Evolutionary conservation across 2,888 invertebrate species (phyloP), one percentile per base, ranked within the genome.

Genomic region (Diloba caeruleocephala): DNA sequence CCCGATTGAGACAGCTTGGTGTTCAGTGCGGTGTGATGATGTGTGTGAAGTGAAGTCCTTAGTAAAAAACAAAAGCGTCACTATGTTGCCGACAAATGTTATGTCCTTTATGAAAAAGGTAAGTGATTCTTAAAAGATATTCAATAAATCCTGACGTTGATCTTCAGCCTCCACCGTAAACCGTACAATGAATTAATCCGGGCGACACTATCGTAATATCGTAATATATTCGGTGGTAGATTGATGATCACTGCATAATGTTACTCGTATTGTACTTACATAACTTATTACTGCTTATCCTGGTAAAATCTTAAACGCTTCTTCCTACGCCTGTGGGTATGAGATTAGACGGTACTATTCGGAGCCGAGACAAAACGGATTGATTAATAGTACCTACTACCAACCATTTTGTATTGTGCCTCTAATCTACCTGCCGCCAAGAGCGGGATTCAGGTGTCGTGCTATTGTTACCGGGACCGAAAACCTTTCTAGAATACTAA

Each of bases 31-130:
- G 60, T 72, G 83, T 82, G 80, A 83, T 80, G 76, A 82, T 84
- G 82, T 85, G 82, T 53, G 62, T 62, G 78, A 78, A 72, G 79
- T 72, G 72, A 71, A 80, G 83, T 80, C 78, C 52, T 43, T 70
- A 73, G 65, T 59, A 38, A 46, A 52, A 71, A 65, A 75, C 70
- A 62, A 84, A 81, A 78, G 66, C 82, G 81, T 78, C 94, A 95
- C 93, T 94, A 98, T 98, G 98, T 95, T 97, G 95, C 97, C 97
- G 69, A 97, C 97, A 76, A 97, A 97, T 92, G 97, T 97, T 82
- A 97, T 97, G 96, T 97, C 97, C 78, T 97, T 97, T 91, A 97
- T 98, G 96, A 97, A 97, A 91, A 97, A 97, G 97, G 98, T 98
- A 86, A 95, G 96, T 92, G n/a, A n/a, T n/a, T n/a, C n/a, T n/a